phyloP scores from a whole-genome alignment of 1,140 invertebrate genomes.

The Drosophila littoralis region DNA sequence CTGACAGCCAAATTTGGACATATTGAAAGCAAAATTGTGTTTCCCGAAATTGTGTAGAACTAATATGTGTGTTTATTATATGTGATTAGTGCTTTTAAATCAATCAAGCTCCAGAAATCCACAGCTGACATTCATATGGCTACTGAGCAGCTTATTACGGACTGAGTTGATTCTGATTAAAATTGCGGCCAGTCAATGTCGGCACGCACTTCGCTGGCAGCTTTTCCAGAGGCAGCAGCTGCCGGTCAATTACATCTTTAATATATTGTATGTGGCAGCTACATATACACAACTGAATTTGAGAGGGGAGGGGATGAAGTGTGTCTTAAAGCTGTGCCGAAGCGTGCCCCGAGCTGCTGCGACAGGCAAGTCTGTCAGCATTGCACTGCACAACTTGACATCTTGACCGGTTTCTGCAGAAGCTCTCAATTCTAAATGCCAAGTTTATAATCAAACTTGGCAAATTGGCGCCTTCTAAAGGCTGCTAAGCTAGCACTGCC shows the following conservation, averaged over 20 bases:
- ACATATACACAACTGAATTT: neutral
- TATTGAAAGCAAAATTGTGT: too few species aligned
- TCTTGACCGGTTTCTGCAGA: neutral
- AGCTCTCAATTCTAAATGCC: neutral
- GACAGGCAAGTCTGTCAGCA: neutral
- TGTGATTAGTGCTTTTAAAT: constrained; percentile 1
- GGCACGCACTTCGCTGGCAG: too few species aligned
- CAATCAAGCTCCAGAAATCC: constrained; percentile 1
- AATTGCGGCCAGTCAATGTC: neutral
- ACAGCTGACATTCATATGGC: neutral
- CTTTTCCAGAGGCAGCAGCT: neutral
- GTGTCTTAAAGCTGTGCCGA: too few species aligned
- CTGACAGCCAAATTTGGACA: too few species aligned
- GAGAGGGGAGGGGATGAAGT: too few species aligned
- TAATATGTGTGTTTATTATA: neutral
- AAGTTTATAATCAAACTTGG: neutral
- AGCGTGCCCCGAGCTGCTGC: neutral
- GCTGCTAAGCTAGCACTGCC: neutral
- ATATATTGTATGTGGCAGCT: neutral
- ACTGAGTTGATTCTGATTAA: neutral
- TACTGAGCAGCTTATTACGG: neutral
- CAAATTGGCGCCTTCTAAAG: neutral
- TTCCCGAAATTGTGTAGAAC: neutral
- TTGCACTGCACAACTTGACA: too few species aligned
- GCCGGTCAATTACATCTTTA: neutral